Percentiles rank a stretch among this genome's conserved stretches.
Evolutionary conservation across 1,140 invertebrate species (phyloP).

Genomic region (Meloidogyne chitwoodi): DNA sequence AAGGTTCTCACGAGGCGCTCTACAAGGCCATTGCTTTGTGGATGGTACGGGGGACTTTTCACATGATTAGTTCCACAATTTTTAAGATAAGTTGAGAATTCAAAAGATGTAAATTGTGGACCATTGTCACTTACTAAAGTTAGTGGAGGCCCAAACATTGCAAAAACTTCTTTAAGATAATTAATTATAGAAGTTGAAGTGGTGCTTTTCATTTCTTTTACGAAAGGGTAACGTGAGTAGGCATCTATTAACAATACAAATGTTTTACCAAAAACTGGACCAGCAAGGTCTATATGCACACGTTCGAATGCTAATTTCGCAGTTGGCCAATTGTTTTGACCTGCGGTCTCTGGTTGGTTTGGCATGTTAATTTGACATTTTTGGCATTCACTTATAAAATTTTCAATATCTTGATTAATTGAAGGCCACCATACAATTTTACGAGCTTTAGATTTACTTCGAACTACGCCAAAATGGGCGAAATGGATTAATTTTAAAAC

Average conservation of each 20-base stretch:
- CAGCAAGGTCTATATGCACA: slow-evolving; percentile 13
- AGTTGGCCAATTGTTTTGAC: not conserved
- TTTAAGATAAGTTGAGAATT: slow-evolving; percentile 52
- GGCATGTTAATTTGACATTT: not conserved
- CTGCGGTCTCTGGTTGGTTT: not conserved
- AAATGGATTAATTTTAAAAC: not conserved
- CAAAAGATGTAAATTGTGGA: slow-evolving; percentile 51
- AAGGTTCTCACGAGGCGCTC: too few relatives aligned
- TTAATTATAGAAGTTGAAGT: not conserved
- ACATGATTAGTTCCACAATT: slow-evolving; percentile 40
- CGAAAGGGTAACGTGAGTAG: not conserved
- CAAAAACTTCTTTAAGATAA: not conserved
- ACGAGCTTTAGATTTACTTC: not conserved
- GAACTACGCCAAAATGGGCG: not conserved
- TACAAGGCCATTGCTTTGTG: slow-evolving; percentile 46
- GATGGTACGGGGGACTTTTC: slow-evolving; percentile 48
- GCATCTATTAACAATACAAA: not conserved
- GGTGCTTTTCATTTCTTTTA: not conserved
- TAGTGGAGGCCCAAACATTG: slow-evolving; percentile 4
- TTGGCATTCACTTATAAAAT: not conserved
- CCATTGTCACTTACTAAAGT: slow-evolving; percentile 59
- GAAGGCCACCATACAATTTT: not conserved
- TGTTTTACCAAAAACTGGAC: not conserved
- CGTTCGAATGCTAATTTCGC: not conserved
- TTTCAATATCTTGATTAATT: not conserved